Base-by-base conservation (phyloP, 64 coral and sea anemone species). In the Pocillopora verrucosa region DNA sequence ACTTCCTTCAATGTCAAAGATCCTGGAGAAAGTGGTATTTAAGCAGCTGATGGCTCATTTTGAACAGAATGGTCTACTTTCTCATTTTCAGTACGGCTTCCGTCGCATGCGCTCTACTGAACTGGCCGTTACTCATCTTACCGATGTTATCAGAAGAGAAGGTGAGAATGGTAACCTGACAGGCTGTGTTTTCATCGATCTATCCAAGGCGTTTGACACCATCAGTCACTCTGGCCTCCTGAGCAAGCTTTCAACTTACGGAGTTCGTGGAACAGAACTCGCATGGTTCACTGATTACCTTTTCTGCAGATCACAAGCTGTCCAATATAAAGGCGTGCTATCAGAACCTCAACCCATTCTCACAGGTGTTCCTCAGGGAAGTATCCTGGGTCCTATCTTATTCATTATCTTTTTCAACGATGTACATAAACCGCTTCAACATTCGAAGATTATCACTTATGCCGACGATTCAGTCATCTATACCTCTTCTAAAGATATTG, bases 241-340 rank as follows among this genome's bases (percentile, higher is more conserved):
- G 34, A 77, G 19, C 10, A 90, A 90, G 72, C 62, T 90, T 56
- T 78, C 74, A 72, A 65, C 36, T 37, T 72, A 90, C 45, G 78
- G 77, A 72, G 73, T 90, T 22, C 16, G 34, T 73, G 88, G 77
- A 90, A 72, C 30, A 61, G 89, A 82, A 73, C 79, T 83, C 22
- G 61, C 67, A 59, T 83, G 89, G 77, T 90, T 90, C 41, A 90
- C 61, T n/a, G 89, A 90, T 79, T 90, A 70, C 76, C 67, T 90
- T 36, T 90, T 90, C 51, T 80, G 70, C 10, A 77, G 36, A 51
- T 79, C 88, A 77, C 61, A 36, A 62, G 76, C 16, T 80, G 88
- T 80, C 7, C 61, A 36, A 36, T 87, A 41, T 37, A 87, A 87
- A 87, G 65, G 64, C 73, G 84, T 73, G 70, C 30, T 73, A 73